Percentiles rank a stretch among this genome's conserved stretches.
Conservation (phyloP, 1,140 invertebrate genomes). For the Chelonus insularis region DNA sequence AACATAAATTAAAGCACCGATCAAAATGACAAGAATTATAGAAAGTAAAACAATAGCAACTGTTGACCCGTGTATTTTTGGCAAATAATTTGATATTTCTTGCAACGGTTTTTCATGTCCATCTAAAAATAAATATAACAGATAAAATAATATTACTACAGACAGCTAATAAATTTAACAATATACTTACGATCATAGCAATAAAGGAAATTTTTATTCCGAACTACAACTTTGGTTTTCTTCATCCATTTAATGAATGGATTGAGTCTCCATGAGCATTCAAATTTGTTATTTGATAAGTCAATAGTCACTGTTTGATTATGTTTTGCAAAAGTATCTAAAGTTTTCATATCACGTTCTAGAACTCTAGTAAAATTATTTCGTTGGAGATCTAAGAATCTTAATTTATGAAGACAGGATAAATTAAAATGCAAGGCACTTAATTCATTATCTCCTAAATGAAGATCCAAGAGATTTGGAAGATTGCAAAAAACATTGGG, state of each 20-base stretch:
- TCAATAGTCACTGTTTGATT: conserved; percentile 68
- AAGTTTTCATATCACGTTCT: conserved; percentile 62
- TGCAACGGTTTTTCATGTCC: conserved; percentile 40
- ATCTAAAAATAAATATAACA: conserved; percentile 44
- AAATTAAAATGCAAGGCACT: conserved; percentile 70
- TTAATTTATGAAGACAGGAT: conserved; percentile 67
- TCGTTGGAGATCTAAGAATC: conserved; percentile 71
- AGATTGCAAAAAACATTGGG: conserved; percentile 72
- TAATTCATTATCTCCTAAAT: conserved; percentile 70
- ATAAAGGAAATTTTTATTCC: conserved; percentile 62
- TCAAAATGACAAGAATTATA: conserved; percentile 60
- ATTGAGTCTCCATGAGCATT: conserved; percentile 68
- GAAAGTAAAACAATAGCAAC: conserved; percentile 64
- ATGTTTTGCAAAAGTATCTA: conserved; percentile 64
- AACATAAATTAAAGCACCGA: conserved; percentile 65
- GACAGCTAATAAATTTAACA: too few relatives aligned
- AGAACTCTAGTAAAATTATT: conserved; percentile 69
- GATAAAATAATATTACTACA: conserved; percentile 39
- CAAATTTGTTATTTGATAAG: conserved; percentile 70
- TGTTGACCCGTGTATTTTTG: conserved; percentile 55
- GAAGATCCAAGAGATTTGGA: conserved; percentile 68
- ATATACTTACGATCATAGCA: conserved; percentile 54
- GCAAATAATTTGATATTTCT: conserved; percentile 41
- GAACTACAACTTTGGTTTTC: conserved; percentile 65
- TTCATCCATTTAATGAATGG: conserved; percentile 69